Evolutionary conservation across 2,113 vertebrate species (phyloP), one percentile per base, ranked within the genome.

Genomic region (Sebastes schlegelii): DNA sequence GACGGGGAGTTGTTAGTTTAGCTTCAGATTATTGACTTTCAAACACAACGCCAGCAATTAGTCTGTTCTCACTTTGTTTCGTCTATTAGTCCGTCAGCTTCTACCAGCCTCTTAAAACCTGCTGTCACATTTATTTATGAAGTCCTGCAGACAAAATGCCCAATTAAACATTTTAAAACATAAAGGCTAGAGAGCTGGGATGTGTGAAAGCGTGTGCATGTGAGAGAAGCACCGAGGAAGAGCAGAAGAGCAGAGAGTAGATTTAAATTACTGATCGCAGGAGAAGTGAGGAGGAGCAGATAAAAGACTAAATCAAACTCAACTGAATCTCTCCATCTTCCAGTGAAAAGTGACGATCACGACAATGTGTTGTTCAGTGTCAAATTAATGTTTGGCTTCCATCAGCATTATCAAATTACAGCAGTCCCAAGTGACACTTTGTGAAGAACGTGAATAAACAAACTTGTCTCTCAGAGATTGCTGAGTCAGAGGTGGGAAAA

Each of bases 11-110:
- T 89, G 84, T 88, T 90, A 91, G 89, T 82, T 90, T 89, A 84
- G 87, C 84, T 92, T 93, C 86, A 91, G 88, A 94, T 94, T 91
- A 92, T 92, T 92, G 90, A 92, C 89, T 92, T 89, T 91, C 85
- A 90, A 86, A 92, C 92, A 92, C 90, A 91, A 92, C 75, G 85
- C 81, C 79, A 75, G 93, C 90, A 94, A 94, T 93, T 93, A 94
- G 82, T 80, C 79, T 67, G 60, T 46, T 60, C 80, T 73, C 63
- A 52, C 84, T 81, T 73, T 85, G 78, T 82, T 83, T 87, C 51
- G 74, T 90, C 81, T 76, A 86, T 85, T 90, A 90, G 87, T 77
- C 87, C 79, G 84, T 86, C 87, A 70, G 88, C 77, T 34, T 79
- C 80, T 4, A 57, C 62, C 83, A 86, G 82, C 65, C 72, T 84